Percentiles rank a stretch among this genome's conserved stretches.
Evolutionary conservation across 1,140 invertebrate genomes (phyloP).

Genomic region (Palaemon carinicauda): DNA sequence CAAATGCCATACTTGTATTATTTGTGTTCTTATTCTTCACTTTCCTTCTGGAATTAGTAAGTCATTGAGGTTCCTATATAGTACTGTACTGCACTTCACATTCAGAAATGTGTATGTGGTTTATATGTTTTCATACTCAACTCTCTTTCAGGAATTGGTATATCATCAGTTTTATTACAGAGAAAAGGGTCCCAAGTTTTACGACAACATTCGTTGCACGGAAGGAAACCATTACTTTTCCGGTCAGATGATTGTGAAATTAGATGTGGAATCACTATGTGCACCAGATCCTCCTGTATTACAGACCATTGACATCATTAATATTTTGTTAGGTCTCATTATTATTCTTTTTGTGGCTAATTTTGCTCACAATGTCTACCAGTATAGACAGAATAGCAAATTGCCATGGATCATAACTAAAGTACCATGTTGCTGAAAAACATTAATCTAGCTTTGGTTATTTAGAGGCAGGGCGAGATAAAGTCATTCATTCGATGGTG

Average conservation of each 20-base stretch:
- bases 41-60: too few relatives aligned
- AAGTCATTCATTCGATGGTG: too few relatives aligned
- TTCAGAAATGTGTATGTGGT: too few relatives aligned
- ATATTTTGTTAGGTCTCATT: conserved; percentile 42
- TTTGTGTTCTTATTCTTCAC: not conserved
- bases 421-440: conserved; percentile 28
- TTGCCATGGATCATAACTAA: conserved; percentile 59
- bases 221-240: not conserved
- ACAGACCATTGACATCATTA: conserved; percentile 40
- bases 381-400: conserved; percentile 53
- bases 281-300: conserved; percentile 28
- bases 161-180: not conserved
- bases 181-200: not conserved
- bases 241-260: conserved; percentile 12
- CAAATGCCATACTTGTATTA: not conserved
- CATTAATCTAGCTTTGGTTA: too few relatives aligned
- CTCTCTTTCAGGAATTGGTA: conserved; percentile 6
- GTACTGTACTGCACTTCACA: too few relatives aligned
- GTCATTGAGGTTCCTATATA: too few relatives aligned
- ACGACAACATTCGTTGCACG: conserved; percentile 24
- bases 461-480: too few relatives aligned
- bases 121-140: too few relatives aligned
- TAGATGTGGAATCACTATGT: conserved; percentile 34
- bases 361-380: conserved; percentile 51
- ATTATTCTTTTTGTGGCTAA: conserved; percentile 40